These are phyloP conservation scores for Pandemis heparana DNA, from an alignment of 2,888 invertebrate genomes.

Conservation along the genomic window DNA sequence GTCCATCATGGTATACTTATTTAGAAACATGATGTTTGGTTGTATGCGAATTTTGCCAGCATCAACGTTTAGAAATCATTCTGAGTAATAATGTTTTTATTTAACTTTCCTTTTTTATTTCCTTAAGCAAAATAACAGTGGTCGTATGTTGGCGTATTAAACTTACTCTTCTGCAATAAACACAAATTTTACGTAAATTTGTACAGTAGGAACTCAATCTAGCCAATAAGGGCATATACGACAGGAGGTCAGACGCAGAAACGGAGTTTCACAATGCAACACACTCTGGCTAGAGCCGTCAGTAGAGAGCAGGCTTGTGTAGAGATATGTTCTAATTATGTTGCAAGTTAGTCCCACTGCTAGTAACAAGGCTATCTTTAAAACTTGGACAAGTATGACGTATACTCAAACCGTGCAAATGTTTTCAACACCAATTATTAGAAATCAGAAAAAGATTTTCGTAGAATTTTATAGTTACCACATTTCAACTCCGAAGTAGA, in stretches of 20 bases:
- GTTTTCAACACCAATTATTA: too few relatives aligned
- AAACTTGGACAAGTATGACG: not conserved
- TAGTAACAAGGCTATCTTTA: not conserved
- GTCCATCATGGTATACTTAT: not conserved
- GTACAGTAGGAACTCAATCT: conserved; percentile 29
- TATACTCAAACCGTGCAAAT: too few relatives aligned
- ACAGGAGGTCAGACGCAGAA: conserved; percentile 15
- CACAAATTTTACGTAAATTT: conserved; percentile 13
- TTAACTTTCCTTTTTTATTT: not conserved
- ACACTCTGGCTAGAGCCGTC: conserved; percentile 21
- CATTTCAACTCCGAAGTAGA: too few relatives aligned
- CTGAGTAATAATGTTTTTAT: not conserved
- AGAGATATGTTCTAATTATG: not conserved
- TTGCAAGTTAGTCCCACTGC: not conserved
- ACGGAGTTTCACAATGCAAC: conserved; percentile 39
- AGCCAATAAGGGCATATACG: conserved; percentile 17
- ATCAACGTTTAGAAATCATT: not conserved
- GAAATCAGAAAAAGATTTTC: too few relatives aligned
- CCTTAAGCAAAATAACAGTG: conserved; percentile 6
- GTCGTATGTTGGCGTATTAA: conserved; percentile 1
- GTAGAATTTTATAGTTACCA: too few relatives aligned
- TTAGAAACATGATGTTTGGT: conserved; percentile 8
- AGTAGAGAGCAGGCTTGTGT: not conserved
- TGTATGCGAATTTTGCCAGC: not conserved
- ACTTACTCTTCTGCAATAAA: conserved; percentile 6